phyloP scores from a whole-genome alignment of 2,113 vertebrate genomes.

The Menura novaehollandiae region DNA sequence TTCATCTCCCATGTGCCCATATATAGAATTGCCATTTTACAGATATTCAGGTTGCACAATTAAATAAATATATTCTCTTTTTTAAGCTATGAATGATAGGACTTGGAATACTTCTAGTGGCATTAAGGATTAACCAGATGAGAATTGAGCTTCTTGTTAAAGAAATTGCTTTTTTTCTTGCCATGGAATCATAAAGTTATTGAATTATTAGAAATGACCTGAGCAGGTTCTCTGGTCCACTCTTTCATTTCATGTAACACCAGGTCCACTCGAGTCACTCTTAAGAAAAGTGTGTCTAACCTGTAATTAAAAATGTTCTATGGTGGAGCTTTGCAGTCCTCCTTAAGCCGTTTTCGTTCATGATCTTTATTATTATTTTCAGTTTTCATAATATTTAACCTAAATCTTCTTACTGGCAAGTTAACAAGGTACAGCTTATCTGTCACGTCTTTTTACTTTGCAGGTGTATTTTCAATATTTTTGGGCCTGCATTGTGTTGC shows the following conservation, averaged over 20 bases:
- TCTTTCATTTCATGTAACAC: neutral
- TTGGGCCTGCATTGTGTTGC: rapidly evolving
- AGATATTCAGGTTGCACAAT: neutral
- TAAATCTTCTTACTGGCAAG: neutral
- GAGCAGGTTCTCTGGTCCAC: neutral
- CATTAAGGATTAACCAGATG: neutral
- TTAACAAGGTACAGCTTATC: neutral
- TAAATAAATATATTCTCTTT: neutral
- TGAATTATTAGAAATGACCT: neutral
- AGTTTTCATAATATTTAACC: neutral
- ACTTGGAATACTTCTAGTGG: neutral
- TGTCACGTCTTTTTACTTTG: neutral
- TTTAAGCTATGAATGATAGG: neutral
- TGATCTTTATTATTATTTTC: neutral
- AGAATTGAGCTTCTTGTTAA: neutral
- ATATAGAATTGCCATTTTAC: neutral
- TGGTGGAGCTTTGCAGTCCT: neutral
- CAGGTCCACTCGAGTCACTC: rapidly evolving
- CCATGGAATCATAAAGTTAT: neutral
- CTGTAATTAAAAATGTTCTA: neutral
- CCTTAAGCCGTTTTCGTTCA: neutral
- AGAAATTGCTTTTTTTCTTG: neutral
- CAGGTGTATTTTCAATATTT: neutral
- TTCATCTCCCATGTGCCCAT: neutral
- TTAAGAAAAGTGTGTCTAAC: neutral